Percentiles rank a stretch among this genome's conserved stretches.
Conservation (phyloP, 2,113 vertebrate species). For the Pelvicachromis taeniatus region DNA sequence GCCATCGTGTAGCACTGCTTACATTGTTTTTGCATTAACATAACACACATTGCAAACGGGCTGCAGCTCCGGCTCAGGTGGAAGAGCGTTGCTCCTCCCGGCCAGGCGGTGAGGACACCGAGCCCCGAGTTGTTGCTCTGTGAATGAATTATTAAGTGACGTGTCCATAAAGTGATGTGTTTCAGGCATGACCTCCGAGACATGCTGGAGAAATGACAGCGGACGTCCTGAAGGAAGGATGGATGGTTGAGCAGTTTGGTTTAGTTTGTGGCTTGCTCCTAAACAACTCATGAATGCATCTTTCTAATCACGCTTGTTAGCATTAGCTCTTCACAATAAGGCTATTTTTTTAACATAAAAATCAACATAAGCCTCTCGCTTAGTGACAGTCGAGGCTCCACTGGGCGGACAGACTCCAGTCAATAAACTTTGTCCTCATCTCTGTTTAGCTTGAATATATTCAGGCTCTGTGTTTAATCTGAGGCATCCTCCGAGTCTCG, state of each 20-base stretch:
- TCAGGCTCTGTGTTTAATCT: background rate
- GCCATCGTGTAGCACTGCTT: background rate
- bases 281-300: background rate
- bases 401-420: rapidly evolving
- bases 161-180: background rate
- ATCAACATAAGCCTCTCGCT: too few species aligned
- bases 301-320: background rate
- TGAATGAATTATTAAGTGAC: background rate
- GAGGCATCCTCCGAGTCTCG: background rate
- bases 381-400: background rate
- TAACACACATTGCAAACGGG: rapidly evolving
- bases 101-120: background rate
- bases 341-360: background rate
- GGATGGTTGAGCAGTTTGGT: background rate
- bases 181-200: rapidly evolving
- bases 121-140: background rate
- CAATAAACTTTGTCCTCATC: background rate
- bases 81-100: background rate
- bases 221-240: background rate
- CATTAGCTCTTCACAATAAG: background rate
- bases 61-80: background rate
- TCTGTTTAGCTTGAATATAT: background rate
- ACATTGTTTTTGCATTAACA: background rate
- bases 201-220: background rate
- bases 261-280: background rate